Base-by-base conservation (phyloP, 2,113 vertebrate genomes). In the Rallus limicola region DNA sequence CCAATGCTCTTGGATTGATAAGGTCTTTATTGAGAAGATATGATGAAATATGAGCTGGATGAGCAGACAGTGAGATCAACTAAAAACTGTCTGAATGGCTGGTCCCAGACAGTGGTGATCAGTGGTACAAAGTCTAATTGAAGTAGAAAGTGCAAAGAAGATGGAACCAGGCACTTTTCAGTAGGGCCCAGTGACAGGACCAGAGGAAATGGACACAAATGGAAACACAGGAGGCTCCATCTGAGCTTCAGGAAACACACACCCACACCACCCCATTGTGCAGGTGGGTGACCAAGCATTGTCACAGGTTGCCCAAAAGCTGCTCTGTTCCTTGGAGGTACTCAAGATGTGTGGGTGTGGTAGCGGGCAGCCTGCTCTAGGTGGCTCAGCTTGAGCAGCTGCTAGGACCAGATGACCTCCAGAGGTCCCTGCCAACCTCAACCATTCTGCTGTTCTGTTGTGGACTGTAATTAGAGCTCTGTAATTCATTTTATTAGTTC, bases 11-110 rank as follows among this genome's bases (percentile, higher is more conserved):
- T 36, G 36, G 36, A 36, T 36, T 36, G 36, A 0, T 14, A 38
- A 60, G 24, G 50, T 38, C 17, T 78, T 58, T 4, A 3, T 29
- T 10, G 34, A 56, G 46, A 40, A 21, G 33, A 33, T 18, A 16
- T 36, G 50, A 25, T 40, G 53, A 42, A 38, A 7, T 46, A 14
- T 38, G 29, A 15, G 23, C 53, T 87, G 23, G 13, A 59, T 38
- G 34, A 63, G 38, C 29, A 79, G 58, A 26, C 13, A 17, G 25
- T 0, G 1, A 67, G 7, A 6, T 55, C 0, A 0, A 1, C 11
- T 55, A 56, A 76, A 70, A 75, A 36, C 28, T 42, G 25, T 5
- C 56, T 67, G 53, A 63, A 36, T 52, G 64, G 18, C 34, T 0
- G 0, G 19, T 20, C 31, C 7, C 24, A n/a, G 46, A 38, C 69